Evolutionary conservation across 2,113 vertebrate species (phyloP).

Genomic region (Cichladusa arquata): DNA sequence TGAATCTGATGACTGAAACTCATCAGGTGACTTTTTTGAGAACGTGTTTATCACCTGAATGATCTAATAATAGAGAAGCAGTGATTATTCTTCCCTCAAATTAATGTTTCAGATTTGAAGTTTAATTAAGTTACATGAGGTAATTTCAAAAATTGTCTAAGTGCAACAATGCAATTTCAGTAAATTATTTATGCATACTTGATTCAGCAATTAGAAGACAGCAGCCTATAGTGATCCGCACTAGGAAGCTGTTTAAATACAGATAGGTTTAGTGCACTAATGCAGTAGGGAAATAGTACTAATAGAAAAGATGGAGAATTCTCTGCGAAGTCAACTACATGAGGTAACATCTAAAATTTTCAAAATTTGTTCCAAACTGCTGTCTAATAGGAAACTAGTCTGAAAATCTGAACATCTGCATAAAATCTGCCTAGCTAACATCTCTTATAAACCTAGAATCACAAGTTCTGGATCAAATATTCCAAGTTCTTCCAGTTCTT

Average conservation of each 20-base stretch:
- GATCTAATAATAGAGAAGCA: slow-evolving; percentile 42
- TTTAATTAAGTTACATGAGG: slow-evolving; percentile 57
- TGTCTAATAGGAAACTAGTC: neutral
- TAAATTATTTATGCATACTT: slow-evolving; percentile 62
- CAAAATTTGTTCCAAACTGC: neutral
- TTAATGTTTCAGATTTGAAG: slow-evolving; percentile 28
- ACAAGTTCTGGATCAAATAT: neutral
- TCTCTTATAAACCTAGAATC: neutral
- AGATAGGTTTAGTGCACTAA: neutral
- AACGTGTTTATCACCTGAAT: slow-evolving; percentile 42
- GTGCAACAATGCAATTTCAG: neutral
- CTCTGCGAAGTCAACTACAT: neutral
- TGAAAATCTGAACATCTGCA: neutral
- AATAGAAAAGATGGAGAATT: neutral
- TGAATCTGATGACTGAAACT: slow-evolving; percentile 67
- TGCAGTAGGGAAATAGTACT: neutral
- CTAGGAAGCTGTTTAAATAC: slow-evolving; percentile 37
- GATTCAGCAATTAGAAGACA: slow-evolving; percentile 59
- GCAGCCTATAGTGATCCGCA: neutral
- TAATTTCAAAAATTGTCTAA: slow-evolving; percentile 58
- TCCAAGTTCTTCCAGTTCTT: neutral
- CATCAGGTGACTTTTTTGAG: slow-evolving; percentile 49
- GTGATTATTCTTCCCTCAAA: slow-evolving; percentile 17
- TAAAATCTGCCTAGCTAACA: neutral
- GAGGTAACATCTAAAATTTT: neutral